Base-by-base conservation (phyloP, 1,140 invertebrate species). In the Drosophila asahinai region DNA sequence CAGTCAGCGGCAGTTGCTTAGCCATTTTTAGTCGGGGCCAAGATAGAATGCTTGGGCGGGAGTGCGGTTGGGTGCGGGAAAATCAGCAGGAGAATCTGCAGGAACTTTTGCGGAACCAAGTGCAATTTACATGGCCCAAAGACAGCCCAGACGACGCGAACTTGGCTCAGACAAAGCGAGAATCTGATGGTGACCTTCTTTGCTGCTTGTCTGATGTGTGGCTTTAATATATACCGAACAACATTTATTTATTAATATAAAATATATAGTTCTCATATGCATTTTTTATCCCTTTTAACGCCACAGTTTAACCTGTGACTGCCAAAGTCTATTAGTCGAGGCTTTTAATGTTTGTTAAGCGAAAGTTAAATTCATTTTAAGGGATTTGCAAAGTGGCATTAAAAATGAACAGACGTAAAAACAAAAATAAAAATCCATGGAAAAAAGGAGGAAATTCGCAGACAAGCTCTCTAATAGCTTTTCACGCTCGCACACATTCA, bases 391-490 rank as follows among this genome's bases (percentile, higher is more conserved):
- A 87, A 87, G 84, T 81, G 73, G 81, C 76, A 81, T 87, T 87
- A 89, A 87, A 78, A 81, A 52, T 65, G 60, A 52, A 60, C 51
- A 74, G 79, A 45, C n/a, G 11, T n/a, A 1, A 43, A 51, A 61
- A 73, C 36, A 72, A 49, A 2, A 51, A 52, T 25, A 25, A 55
- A 40, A 38, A 19, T 36, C 17, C n/a, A 36, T n/a, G 1, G 30
- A 33, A 3, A 55, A 38, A 55, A 40, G 17, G 17, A 36, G 12
- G 6, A 71, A 86, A 87, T 81, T 87, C 80, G 55, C 83, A 80
- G 80, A 84, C 81, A 83, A 83, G 71, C 73, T 74, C 84, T 78
- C 84, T 87, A 89, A 87, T 89, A 87, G 84, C 84, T 89, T 87
- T 89, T 54, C 84, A 77, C 83, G 77, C 65, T 48, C 51, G 59